Evolutionary conservation across 2,888 invertebrate genomes (phyloP), one percentile per base, ranked within the genome.

Genomic region (Emesis furor): DNA sequence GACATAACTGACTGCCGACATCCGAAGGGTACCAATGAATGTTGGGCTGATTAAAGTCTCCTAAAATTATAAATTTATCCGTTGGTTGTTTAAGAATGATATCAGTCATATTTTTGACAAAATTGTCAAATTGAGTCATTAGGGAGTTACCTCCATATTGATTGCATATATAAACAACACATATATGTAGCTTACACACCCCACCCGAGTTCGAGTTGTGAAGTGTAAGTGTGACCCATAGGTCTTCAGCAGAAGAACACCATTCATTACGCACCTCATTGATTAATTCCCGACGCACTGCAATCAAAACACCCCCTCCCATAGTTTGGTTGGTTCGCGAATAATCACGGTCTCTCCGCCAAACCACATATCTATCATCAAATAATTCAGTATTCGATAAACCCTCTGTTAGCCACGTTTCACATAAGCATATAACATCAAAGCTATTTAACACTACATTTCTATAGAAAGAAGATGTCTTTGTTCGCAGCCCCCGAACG

Each of bases 281-380:
- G 24, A 62, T 10, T 6, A 77, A 67, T 6, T 77, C 77, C 7
- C 72, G 51, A 12, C 72, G 78, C 12, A 77, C 73, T 10, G 83
- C 73, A n/a, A 83, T 78, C 12, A 83, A 76, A 24, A 83, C 78
- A 3, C 75, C 83, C 1, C 83, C 83, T 7, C 81, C 83, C 12
- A n/a, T 17, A 0, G 42, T 24, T 69, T 82, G 82, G n/a, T 37
- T n/a, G 35, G 79, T 73, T 12, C 4, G 8, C 24, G 42, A 59
- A 17, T 73, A 59, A 32, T 79, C 24, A 1, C 82, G 65, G 46
- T 82, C 82, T 30, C 73, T 55, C 24, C 79, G 6, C 68, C 73
- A 82, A 17, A 73, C 73, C 14, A 78, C 35, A 32, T 79, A 79
- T 8, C 82, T 76, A n/a, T 55, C 46, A n/a, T 73, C 73, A 32